Conservation (phyloP, 2,888 invertebrate genomes). For the Branchipolynoe longqiensis region DNA sequence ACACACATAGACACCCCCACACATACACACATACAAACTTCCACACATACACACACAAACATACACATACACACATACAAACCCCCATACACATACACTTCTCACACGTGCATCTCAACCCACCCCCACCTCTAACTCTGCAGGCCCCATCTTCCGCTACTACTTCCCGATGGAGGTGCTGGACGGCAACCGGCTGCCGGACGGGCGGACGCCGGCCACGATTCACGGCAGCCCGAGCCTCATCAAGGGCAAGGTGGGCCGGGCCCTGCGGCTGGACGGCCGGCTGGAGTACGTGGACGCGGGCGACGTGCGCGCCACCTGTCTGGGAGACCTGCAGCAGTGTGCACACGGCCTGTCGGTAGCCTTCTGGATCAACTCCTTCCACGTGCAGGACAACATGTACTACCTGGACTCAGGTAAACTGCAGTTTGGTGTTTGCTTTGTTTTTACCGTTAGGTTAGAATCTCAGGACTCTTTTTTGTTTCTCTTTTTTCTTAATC, state of each 20-base stretch:
- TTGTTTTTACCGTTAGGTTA: too few relatives aligned
- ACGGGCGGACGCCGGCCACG: constrained; percentile 67
- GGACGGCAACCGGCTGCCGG: constrained; percentile 67
- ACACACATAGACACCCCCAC: too few relatives aligned
- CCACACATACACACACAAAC: too few relatives aligned
- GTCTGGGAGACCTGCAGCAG: constrained; percentile 74
- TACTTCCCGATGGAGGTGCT: constrained; percentile 74
- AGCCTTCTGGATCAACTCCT: constrained; percentile 76
- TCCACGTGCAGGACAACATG: constrained; percentile 68
- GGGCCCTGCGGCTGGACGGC: constrained; percentile 71
- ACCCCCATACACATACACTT: too few relatives aligned
- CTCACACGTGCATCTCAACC: too few relatives aligned
- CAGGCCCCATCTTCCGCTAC: constrained; percentile 77
- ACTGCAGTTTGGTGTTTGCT: too few relatives aligned
- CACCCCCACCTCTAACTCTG: too few relatives aligned
- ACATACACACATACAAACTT: too few relatives aligned
- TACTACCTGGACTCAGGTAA: constrained; percentile 72
- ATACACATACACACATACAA: too few relatives aligned
- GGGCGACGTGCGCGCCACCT: constrained; percentile 72
- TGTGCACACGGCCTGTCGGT: constrained; percentile 77
- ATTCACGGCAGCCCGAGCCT: constrained; percentile 68
- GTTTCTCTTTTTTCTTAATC: too few relatives aligned
- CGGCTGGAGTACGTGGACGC: constrained; percentile 74
- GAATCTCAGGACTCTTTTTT: too few relatives aligned
- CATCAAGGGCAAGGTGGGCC: constrained; percentile 72